Evolutionary conservation across 2,888 invertebrate genomes (phyloP), one percentile per base, ranked within the genome.

Genomic region (Nysson spinosus): DNA sequence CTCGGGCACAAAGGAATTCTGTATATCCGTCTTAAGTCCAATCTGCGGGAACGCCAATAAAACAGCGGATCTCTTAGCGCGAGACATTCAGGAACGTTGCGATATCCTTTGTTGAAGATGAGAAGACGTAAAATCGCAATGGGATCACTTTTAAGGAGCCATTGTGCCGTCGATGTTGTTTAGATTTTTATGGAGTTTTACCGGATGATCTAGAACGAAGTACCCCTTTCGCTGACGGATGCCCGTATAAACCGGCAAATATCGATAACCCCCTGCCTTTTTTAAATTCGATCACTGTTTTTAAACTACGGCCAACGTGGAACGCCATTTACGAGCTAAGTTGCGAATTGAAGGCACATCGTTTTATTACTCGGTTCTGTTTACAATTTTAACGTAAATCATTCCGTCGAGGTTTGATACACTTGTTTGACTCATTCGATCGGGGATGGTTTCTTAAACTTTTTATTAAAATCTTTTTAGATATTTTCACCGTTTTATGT

Each of bases 151-250:
- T 69, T 62, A 66, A 72, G 61, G 49, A 67, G 50, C 37, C 58
- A 28, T 17, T 44, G 14, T 47, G 17, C 7, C 11, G 24, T 51
- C 35, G 35, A 19, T 19, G 56, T 51, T 57, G 69, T 75, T 75
- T 75, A 75, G 63, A 67, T 75, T 75, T 75, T 75, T 69, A 75
- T 67, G 54, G 64, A 60, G 65, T 63, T 56, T 72, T 54, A 55
- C 52, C 63, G 69, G 62, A 69, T 72, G 61, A 75, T 75, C 65
- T 49, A 57, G 52, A 22, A 24, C 61, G 61, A 40, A 58, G 37
- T 50, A 49, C 40, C 44, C 40, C 50, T 50, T 46, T 55, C 47
- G 16, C 30, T 44, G 57, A 68, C 42, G 58, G 62, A 70, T 37
- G 55, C 61, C 37, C 57, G 49, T 20, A 55, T 56, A 69, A 70